phyloP scores from a whole-genome alignment of 2,888 invertebrate species.

The Polia nebulosa region DNA sequence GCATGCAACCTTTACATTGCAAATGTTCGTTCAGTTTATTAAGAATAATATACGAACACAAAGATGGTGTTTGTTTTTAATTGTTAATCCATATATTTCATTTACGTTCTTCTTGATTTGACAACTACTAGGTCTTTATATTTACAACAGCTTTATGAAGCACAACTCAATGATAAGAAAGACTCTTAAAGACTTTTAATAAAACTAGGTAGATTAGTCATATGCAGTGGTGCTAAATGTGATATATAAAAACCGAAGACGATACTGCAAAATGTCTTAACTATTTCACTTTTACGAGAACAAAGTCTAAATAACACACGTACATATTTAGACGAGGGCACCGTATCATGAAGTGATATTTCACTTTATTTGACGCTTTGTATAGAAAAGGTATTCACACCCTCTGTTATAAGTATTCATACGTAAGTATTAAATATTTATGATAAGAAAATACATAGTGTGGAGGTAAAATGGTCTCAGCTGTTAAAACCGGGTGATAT shows the following conservation, averaged over 20 bases:
- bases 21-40: no score
- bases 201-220: background rate
- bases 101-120: no score
- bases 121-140: no score
- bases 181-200: constrained; percentile 25
- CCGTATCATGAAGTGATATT: constrained; percentile 14
- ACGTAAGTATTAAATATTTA: constrained; percentile 36
- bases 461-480: constrained; percentile 22
- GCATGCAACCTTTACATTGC: no score
- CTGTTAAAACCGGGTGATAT: constrained; percentile 7
- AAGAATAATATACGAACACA: no score
- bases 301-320: constrained; percentile 15
- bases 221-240: no score
- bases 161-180: background rate
- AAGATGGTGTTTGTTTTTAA: no score
- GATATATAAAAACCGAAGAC: no score
- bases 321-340: constrained; percentile 2
- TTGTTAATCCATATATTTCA: no score
- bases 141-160: background rate
- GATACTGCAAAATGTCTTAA: constrained; percentile 18
- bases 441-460: constrained; percentile 31
- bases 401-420: constrained; percentile 9
- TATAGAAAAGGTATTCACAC: constrained; percentile 9
- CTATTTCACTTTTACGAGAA: background rate
- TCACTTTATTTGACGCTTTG: constrained; percentile 6